phyloP scores from a whole-genome alignment of 2,888 invertebrate species.

The Aleiodes leptofemur region DNA sequence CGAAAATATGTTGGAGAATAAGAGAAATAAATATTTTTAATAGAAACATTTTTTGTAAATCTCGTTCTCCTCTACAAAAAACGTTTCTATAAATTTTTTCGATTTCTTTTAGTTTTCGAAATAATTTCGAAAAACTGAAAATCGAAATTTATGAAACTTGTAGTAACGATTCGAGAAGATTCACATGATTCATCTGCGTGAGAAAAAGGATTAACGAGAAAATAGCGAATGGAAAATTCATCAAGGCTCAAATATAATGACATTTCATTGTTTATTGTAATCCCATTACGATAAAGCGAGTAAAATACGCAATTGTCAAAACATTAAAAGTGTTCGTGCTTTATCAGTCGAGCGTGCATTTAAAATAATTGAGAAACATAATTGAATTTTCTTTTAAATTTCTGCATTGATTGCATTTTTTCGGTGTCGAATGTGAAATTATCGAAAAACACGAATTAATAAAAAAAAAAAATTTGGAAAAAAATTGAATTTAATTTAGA shows the following conservation, averaged over 20 bases:
- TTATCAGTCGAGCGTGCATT: conserved; percentile 2
- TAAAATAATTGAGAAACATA: neutral
- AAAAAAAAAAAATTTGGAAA: neutral
- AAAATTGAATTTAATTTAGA: conserved; percentile 19
- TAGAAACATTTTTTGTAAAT: too few species aligned
- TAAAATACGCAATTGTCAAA: neutral
- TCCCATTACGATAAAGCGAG: conserved; percentile 5
- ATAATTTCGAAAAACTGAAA: neutral
- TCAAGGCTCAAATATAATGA: neutral
- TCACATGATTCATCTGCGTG: too few species aligned
- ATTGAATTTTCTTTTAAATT: too few species aligned
- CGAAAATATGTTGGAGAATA: too few species aligned
- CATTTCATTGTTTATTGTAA: conserved; percentile 9
- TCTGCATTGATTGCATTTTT: too few species aligned
- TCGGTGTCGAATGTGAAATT: too few species aligned
- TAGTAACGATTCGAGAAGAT: too few species aligned
- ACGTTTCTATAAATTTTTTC: neutral
- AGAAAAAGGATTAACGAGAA: too few species aligned
- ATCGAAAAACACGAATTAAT: too few species aligned
- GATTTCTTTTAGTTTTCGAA: neutral
- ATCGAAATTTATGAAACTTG: neutral
- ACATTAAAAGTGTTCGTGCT: neutral
- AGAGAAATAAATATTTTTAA: too few species aligned
- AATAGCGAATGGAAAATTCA: neutral
- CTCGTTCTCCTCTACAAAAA: too few species aligned